A percentile compares a stretch with the other conserved stretches of the same genome.
Evolutionary conservation across 2,113 vertebrate species (phyloP).

Genomic region (Rhinopomastus cyanomelas): DNA sequence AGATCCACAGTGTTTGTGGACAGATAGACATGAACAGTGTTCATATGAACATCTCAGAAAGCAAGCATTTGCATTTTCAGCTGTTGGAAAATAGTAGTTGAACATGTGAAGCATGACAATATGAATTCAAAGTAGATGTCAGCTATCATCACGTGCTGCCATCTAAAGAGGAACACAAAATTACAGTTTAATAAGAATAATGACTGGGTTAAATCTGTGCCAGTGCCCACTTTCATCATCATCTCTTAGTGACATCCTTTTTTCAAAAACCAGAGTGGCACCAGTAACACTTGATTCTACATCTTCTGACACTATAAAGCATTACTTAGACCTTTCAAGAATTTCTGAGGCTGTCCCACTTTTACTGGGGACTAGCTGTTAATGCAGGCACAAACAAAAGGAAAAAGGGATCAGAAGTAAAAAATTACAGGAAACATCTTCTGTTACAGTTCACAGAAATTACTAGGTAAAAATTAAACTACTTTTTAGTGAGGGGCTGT

Average conservation of each 20-base stretch:
- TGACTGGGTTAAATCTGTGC: constrained; percentile 32
- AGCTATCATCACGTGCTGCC: constrained; percentile 2
- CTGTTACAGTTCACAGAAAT: constrained; percentile 45
- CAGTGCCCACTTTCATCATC: constrained; percentile 31
- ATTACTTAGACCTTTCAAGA: not conserved
- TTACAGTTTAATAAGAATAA: constrained; percentile 53
- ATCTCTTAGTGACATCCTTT: constrained; percentile 16
- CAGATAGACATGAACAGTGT: not conserved
- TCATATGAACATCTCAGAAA: constrained; percentile 13
- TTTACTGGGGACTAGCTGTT: not conserved
- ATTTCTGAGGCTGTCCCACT: not conserved
- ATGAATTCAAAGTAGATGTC: constrained; percentile 4
- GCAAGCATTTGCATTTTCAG: not conserved
- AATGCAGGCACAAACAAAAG: not conserved
- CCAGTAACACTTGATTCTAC: not conserved
- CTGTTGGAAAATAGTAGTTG: constrained; percentile 21
- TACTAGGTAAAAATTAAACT: constrained; percentile 59
- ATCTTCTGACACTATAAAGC: not conserved
- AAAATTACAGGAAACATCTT: constrained; percentile 40
- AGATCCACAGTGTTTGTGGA: not conserved
- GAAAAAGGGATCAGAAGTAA: constrained; percentile 36
- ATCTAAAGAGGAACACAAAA: constrained; percentile 21
- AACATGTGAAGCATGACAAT: constrained; percentile 12
- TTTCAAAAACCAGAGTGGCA: not conserved
- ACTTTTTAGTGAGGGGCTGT: constrained; percentile 37